Percentiles rank a stretch among this genome's conserved stretches.
Evolutionary conservation across 2,888 invertebrate species (phyloP).

Genomic region (Xiphydria camelus): DNA sequence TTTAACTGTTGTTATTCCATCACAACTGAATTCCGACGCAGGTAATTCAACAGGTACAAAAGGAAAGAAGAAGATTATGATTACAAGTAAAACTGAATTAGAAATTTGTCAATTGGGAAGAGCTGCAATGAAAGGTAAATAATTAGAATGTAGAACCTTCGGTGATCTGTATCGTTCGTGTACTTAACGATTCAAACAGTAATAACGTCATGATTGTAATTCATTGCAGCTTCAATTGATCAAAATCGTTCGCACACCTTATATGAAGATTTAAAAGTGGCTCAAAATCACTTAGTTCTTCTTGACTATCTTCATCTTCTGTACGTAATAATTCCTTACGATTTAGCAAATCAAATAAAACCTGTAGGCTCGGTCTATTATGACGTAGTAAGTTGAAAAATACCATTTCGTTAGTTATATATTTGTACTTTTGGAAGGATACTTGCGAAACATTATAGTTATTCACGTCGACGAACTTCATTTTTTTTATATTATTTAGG

Average conservation of each 20-base stretch:
- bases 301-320: constrained; percentile 82
- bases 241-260: constrained; percentile 71
- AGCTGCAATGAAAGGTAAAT: constrained; percentile 79
- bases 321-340: constrained; percentile 83
- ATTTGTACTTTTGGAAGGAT: constrained; percentile 18
- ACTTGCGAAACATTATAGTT: constrained; percentile 10
- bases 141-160: too few relatives aligned
- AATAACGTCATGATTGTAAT: too few relatives aligned
- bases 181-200: too few relatives aligned
- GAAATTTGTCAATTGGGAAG: constrained; percentile 71
- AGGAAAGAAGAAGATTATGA: constrained; percentile 29
- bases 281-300: constrained; percentile 77
- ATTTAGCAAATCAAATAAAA: constrained; percentile 63
- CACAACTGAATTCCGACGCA: constrained; percentile 33
- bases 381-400: constrained; percentile 61
- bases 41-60: constrained; percentile 4
- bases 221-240: constrained; percentile 75
- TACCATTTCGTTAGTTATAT: constrained; percentile 1
- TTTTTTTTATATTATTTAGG: constrained; percentile 55
- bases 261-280: constrained; percentile 73
- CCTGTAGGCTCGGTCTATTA: constrained; percentile 64
- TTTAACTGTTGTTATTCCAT: constrained; percentile 43
- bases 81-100: constrained; percentile 59
- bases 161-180: too few relatives aligned
- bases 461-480: constrained; percentile 19